Conservation (phyloP, 2,888 invertebrate genomes). For the Leptarthrus brevirostris region DNA sequence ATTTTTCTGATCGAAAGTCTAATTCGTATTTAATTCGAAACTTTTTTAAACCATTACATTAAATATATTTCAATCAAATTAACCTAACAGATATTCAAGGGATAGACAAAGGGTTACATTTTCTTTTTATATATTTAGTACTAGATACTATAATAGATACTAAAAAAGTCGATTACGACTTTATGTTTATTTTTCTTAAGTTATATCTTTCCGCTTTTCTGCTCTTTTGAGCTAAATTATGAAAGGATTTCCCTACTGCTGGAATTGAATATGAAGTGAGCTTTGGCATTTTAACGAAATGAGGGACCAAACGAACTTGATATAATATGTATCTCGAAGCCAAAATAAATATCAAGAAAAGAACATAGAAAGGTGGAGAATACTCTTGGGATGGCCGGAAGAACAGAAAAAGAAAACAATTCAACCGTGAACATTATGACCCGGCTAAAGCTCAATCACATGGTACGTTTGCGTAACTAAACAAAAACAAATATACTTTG, state of each 20-base stretch:
- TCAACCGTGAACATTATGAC: not conserved
- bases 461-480: no score
- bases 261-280: not conserved
- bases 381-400: not conserved
- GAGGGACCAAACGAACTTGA: not conserved
- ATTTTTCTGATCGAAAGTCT: no score
- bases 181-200: not conserved
- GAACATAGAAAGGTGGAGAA: not conserved
- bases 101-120: no score
- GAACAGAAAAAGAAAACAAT: not conserved
- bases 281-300: not conserved
- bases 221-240: not conserved
- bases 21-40: no score
- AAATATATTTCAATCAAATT: no score
- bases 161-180: not conserved
- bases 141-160: not conserved
- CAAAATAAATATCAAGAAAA: not conserved
- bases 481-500: no score
- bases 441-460: no score
- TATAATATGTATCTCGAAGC: not conserved
- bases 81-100: no score
- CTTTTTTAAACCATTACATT: no score
- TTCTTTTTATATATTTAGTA: no score
- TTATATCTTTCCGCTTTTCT: not conserved
- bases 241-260: not conserved